Evolutionary conservation across 2,888 invertebrate genomes (phyloP), one percentile per base, ranked within the genome.

Genomic region (Archips crataeganus): DNA sequence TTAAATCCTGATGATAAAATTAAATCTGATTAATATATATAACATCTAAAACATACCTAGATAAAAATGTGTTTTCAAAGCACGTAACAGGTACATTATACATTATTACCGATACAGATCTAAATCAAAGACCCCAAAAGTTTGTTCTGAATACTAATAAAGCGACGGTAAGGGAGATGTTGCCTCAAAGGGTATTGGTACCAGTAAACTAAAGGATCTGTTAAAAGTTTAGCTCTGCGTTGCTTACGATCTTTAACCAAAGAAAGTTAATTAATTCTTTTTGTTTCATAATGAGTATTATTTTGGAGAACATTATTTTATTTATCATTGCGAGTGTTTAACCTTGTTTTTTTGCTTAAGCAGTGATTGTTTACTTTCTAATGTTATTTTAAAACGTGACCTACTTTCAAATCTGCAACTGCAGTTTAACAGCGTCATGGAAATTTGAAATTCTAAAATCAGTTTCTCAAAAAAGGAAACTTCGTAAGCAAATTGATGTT

Each of bases 121-220:
- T 87, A 84, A 87, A 82, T 84, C 83, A 81, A 81, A 85, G 85
- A 83, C 82, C 86, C 86, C 84, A 82, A 87, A 91, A 90, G 82
- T 91, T 92, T 88, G 88, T 85, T 85, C 84, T 80, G 90, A 89
- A 92, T 92, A 90, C 90, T 90, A 91, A 92, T 90, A 89, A 75
- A 89, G 87, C 83, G 80, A 78, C 80, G 82, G 81, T 76, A 82
- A 83, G 84, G 84, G 81, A 78, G 79, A 66, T 76, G 81, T 79
- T 80, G 80, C 81, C 82, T 85, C 85, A 87, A 86, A 87, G 86
- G 88, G 82, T 85, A 83, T 82, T 76, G 75, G 67, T 75, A 76
- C 75, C 77, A 77, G 77, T 77, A 75, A 82, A 81, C 80, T 79
- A 78, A 54, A 67, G 67, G 13, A 63, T 47, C 13, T 34, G 49